Conservation (phyloP, 2,113 vertebrate species). For the Microcebus murinus region DNA sequence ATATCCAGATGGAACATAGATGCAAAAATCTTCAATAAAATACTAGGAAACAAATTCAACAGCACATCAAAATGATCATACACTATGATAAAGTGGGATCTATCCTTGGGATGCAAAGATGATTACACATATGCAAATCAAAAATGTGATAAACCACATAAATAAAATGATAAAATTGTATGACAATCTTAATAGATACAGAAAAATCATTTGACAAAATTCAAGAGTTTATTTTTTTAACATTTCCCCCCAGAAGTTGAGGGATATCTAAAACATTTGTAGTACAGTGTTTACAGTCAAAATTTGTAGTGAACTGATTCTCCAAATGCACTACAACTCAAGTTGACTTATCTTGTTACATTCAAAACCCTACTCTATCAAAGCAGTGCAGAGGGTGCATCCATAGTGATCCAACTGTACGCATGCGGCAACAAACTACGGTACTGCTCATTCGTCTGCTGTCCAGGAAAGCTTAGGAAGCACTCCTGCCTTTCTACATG, state of each 20-base stretch:
- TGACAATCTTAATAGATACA: too few relatives aligned
- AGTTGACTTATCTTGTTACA: conserved; percentile 96
- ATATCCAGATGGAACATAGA: too few relatives aligned
- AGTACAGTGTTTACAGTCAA: conserved; percentile 99
- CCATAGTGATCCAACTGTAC: conserved; percentile 97
- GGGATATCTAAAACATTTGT: conserved; percentile 99
- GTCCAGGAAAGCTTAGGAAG: conserved; percentile 89
- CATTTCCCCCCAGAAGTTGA: conserved; percentile 88
- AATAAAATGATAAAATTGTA: too few relatives aligned
- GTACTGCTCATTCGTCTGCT: conserved; percentile 90
- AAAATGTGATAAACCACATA: too few relatives aligned
- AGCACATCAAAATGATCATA: too few relatives aligned
- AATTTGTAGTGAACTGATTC: conserved; percentile 98
- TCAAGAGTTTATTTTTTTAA: too few relatives aligned
- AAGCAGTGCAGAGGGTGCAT: conserved; percentile 98
- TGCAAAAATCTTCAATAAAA: too few relatives aligned
- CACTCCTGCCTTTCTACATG: conserved; percentile 84
- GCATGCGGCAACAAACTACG: conserved; percentile 94
- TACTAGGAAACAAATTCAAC: too few relatives aligned
- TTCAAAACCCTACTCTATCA: conserved; percentile 99
- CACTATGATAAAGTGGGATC: too few relatives aligned
- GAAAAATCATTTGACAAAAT: too few relatives aligned
- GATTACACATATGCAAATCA: too few relatives aligned
- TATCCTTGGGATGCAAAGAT: too few relatives aligned
- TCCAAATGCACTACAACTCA: conserved; percentile 91